Evolutionary conservation across 2,113 vertebrate species (phyloP), one percentile per base, ranked within the genome.

Genomic region (Steatornis caripensis): DNA sequence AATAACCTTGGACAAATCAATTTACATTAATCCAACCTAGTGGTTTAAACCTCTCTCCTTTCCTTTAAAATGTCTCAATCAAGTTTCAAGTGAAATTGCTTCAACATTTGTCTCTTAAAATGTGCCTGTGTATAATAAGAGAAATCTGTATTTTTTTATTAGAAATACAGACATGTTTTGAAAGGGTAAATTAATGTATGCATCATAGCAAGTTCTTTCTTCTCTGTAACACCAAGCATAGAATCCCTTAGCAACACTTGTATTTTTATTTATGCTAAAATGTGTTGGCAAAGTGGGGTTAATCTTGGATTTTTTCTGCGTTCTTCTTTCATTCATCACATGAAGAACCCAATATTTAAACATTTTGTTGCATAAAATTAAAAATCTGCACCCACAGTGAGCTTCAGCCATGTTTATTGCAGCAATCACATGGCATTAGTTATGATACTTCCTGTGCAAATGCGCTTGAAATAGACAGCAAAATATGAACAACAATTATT

Each of bases 1-100:
- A 98, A 99, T 99, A 99, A 98, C 98, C 98, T 97, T 97, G 95
- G 94, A 97, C 94, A 97, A 98, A 98, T 98, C 97, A 98, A 98
- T 98, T 98, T 98, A 94, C 89, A 97, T 97, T 98, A 98, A 98
- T 98, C 92, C 97, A 97, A 91, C 91, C 91, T 95, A 85, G 20
- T 89, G 46, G 97, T 98, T 97, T 98, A 97, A 97, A 98, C 90
- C 96, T 97, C 97, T 98, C 95, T 97, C 77, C 97, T 93, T 91
- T 97, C 76, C 65, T 87, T 84, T 87, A 87, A 84, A 97, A 97
- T 80, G 23, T 97, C 97, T 97, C 95, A 97, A 97, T 97, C 87
- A 97, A 94, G 92, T 94, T 97, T 97, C 83, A 97, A 89, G 93
- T 88, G 54, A 94, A 98, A 97, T 88, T 96, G 68, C 54, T 89